A percentile compares a stretch with the other conserved stretches of the same genome.
Conservation (phyloP, 2,888 invertebrate species). For the Sussaba pulchella region DNA sequence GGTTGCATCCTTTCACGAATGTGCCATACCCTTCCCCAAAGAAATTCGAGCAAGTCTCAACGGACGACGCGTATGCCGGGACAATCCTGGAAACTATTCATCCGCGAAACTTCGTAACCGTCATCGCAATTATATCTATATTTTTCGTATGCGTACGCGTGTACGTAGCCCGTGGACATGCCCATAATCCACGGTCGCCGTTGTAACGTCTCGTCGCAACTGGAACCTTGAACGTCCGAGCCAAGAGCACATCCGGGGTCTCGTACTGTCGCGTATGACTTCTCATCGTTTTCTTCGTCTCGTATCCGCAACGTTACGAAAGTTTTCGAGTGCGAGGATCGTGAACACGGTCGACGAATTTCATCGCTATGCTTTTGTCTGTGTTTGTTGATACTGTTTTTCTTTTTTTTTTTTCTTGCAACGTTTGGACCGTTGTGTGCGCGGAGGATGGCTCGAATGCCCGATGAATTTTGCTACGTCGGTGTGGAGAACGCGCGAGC, state of each 20-base stretch:
- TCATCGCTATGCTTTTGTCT: conserved; percentile 10
- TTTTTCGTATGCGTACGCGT: not conserved
- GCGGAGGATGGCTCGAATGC: conserved; percentile 60
- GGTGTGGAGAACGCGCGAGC: conserved; percentile 17
- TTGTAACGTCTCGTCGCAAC: conserved; percentile 41
- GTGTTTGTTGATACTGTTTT: not conserved
- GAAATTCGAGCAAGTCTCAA: not conserved
- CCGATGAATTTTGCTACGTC: conserved; percentile 34
- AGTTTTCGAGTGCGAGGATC: conserved; percentile 43
- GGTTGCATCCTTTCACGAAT: not conserved
- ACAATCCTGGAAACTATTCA: conserved; percentile 16
- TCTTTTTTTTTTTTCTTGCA: conserved; percentile 17
- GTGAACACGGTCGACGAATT: conserved; percentile 49
- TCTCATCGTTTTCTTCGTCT: conserved; percentile 10
- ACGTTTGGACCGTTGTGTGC: no score
- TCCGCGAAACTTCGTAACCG: not conserved
- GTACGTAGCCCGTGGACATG: conserved; percentile 3
- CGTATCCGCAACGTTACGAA: conserved; percentile 34
- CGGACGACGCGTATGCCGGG: not conserved
- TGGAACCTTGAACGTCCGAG: conserved; percentile 56
- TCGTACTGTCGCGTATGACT: conserved; percentile 35
- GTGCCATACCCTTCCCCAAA: not conserved
- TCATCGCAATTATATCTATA: not conserved
- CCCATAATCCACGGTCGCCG: conserved; percentile 38
- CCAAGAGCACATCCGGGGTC: conserved; percentile 61